A percentile compares a stretch with the other conserved stretches of the same genome.
Conservation (phyloP, 2,113 vertebrate species). For the Oophaga pumilio region DNA sequence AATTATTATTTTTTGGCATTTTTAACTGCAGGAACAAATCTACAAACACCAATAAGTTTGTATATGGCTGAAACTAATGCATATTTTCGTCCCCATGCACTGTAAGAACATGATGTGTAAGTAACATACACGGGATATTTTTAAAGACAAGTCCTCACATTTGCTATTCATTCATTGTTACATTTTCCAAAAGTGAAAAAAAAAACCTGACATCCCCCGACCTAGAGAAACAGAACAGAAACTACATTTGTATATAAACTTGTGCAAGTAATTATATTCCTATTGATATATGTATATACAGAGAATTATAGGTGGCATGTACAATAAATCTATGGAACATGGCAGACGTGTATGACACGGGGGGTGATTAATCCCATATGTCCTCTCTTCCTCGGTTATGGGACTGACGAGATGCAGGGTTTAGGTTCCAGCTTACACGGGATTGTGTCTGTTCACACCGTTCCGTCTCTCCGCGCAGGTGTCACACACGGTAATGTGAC, state of each 20-base stretch:
- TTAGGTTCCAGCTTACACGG: constrained; percentile 41
- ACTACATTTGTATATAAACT: constrained; percentile 31
- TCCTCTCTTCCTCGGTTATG: constrained; percentile 27
- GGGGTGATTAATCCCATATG: constrained; percentile 46
- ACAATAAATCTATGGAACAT: constrained; percentile 38
- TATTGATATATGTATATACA: constrained; percentile 41
- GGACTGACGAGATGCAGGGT: constrained; percentile 30
- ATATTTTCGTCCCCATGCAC: neutral
- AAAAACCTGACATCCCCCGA: neutral
- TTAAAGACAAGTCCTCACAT: neutral
- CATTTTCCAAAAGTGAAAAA: neutral
- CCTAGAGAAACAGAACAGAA: constrained; percentile 12
- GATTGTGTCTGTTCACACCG: constrained; percentile 24
- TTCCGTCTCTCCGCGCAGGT: constrained; percentile 38
- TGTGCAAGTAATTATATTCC: constrained; percentile 37
- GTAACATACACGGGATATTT: neutral
- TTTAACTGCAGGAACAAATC: neutral
- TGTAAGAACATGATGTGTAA: neutral
- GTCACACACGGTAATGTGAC: constrained; percentile 33
- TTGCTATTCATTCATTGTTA: constrained; percentile 18
- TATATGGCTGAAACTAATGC: neutral
- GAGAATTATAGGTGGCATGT: constrained; percentile 50
- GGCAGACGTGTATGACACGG: constrained; percentile 26
- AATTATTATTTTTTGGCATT: too few species aligned
- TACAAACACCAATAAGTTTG: neutral